Evolutionary conservation across 2,888 invertebrate genomes (phyloP), one percentile per base, ranked within the genome.

Genomic region (Elysia crispata): DNA sequence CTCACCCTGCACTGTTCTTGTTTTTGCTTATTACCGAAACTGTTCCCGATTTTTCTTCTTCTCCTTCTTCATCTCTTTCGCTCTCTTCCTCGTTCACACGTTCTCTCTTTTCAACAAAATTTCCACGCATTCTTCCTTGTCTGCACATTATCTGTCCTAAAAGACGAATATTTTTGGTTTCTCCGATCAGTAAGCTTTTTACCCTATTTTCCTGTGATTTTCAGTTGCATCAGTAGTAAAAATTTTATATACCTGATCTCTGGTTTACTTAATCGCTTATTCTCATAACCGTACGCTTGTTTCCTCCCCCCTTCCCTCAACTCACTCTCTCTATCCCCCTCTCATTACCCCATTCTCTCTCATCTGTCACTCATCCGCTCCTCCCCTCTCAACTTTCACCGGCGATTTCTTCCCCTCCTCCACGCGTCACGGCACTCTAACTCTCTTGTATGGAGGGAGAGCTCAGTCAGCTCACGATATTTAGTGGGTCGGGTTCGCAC

Each of bases 51-150:
- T n/a, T n/a, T 50, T 67, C 28, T 20, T 28, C 30, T 15, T 25
- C 50, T 28, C 0, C 15, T 18, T 18, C 1, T 30, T 57, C n/a
- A 30, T 74, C 60, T 74, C 74, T 60, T 23, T 54, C 74, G 8
- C 31, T 60, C 74, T 60, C 74, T 74, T 30, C 30, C 74, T 74
- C 54, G 28, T 31, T 31, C 31, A 30, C 54, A 28, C 31, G 23
- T 30, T 74, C 74, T 74, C 74, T 74, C 74, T 74, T 60, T 74
- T n/a, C n/a, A n/a, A n/a, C n/a, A n/a, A n/a, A n/a, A n/a, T n/a
- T n/a, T n/a, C n/a, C n/a, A n/a, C n/a, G n/a, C n/a, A n/a, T n/a
- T n/a, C n/a, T n/a, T n/a, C n/a, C n/a, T n/a, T n/a, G n/a, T n/a
- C n/a, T n/a, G n/a, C n/a, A n/a, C n/a, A n/a, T n/a, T n/a, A n/a